Evolutionary conservation across 2,113 vertebrate genomes (phyloP).

Genomic region (Cheirogaleus medius): DNA sequence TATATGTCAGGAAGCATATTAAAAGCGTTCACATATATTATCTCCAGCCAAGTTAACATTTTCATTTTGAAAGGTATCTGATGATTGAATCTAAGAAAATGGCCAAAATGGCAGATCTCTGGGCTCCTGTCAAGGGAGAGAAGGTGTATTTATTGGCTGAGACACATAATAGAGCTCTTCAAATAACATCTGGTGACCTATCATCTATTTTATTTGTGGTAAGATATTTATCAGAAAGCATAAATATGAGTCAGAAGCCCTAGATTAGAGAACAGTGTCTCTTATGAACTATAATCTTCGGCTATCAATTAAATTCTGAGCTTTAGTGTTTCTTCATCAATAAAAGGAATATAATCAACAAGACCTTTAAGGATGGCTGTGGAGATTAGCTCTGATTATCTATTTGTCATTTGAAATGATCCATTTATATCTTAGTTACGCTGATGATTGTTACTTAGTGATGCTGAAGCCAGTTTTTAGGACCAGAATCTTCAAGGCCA

Average conservation of each 20-base stretch:
- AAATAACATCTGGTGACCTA: neutral
- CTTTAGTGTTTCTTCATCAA: neutral
- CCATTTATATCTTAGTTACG: neutral
- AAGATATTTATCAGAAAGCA: conserved; percentile 23
- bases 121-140: neutral
- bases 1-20: conserved; percentile 62
- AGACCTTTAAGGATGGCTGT: neutral
- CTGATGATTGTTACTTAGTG: neutral
- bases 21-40: conserved; percentile 48
- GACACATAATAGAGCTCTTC: neutral
- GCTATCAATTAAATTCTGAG: neutral
- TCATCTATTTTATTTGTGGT: neutral
- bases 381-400: neutral
- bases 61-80: conserved; percentile 66
- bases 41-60: conserved; percentile 72
- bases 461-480: neutral
- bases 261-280: neutral
- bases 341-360: neutral
- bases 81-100: conserved; percentile 46
- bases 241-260: neutral
- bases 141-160: neutral
- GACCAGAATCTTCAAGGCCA: neutral
- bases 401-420: conserved; percentile 11
- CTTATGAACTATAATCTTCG: neutral
- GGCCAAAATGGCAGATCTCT: neutral